Base-by-base conservation (phyloP, 1,140 invertebrate species). In the Mercenaria mercenaria region DNA sequence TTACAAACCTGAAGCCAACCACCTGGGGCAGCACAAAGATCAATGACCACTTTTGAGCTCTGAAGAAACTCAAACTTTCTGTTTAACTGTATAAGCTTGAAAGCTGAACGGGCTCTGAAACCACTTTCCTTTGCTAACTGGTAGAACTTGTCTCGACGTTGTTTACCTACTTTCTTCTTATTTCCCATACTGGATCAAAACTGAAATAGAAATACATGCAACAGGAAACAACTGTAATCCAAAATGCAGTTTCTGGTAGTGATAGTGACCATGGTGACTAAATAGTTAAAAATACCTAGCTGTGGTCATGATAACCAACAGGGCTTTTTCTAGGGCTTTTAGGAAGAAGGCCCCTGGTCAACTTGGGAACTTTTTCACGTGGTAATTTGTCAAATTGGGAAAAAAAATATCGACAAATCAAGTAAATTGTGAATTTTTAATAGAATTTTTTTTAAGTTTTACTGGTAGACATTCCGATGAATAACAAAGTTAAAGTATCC, bases 1-100 rank as follows among this genome's bases (percentile, higher is more conserved):
- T n/a, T 47, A 47, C 15, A 47, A 47, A 99, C 99, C 97, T 99
- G 99, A 97, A 99, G 98, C 99, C 99, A 99, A 93, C 99, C 99
- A 95, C 99, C 99, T 11, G 99, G 99, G 11, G 99, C 99, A 29
- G 99, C 99, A 96, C 99, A 99, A 56, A 99, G 96, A 97, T 99
- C 99, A 91, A 99, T 97, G 91, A 99, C 98, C 96, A 99, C 98
- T 97, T 98, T 97, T 15, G 99, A 98, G 94, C 98, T 98, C 97
- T 99, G 98, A 0, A 99, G 96, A 96, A 99, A 99, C 88, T 99
- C 98, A 97, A 99, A 99, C 95, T 99, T 99, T 92, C 99, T 97
- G 96, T 99, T 99, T 43, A 99, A 95, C 95, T 99, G 99, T 88
- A 99, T 98, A 91, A 99, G 97, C 94, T 99, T 99, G 96, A 99